Percentiles rank a stretch among this genome's conserved stretches.
phyloP scores from a whole-genome alignment of 1,140 invertebrate species.

The Trichomalopsis sarcophagae region DNA sequence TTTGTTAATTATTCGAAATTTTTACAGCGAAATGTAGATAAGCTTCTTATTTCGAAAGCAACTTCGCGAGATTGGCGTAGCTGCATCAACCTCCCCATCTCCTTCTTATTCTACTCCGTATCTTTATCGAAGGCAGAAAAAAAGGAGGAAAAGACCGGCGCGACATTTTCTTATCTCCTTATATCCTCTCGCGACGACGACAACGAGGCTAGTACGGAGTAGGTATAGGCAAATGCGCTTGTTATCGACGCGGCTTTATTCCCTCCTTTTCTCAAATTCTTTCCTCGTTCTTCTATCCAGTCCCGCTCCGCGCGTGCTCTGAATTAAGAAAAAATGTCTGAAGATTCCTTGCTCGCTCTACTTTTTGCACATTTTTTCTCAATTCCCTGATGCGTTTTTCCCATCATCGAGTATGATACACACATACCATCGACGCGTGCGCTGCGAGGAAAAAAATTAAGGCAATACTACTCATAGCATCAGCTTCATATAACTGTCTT shows the following conservation, averaged over 20 bases:
- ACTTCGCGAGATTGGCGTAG: background rate
- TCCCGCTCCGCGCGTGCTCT: too few relatives aligned
- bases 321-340: background rate
- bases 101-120: too few relatives aligned
- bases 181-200: background rate
- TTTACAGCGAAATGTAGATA: too few relatives aligned
- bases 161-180: constrained; percentile 12
- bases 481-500: background rate
- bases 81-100: too few relatives aligned
- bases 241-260: constrained; percentile 30
- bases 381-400: background rate
- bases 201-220: background rate
- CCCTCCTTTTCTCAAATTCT: constrained; percentile 33
- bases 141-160: background rate
- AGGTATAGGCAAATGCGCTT: background rate
- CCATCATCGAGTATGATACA: too few relatives aligned
- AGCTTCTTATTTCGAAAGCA: too few relatives aligned
- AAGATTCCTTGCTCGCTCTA: too few relatives aligned
- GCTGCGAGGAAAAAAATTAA: background rate
- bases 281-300: background rate
- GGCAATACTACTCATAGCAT: background rate
- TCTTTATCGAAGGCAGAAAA: background rate
- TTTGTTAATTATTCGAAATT: too few relatives aligned
- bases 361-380: background rate
- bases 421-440: background rate